Evolutionary conservation across 35 echinoderm and acorn worm genomes (phyloP), one percentile per base, ranked within the genome.

Genomic region (Ptychodera flava): DNA sequence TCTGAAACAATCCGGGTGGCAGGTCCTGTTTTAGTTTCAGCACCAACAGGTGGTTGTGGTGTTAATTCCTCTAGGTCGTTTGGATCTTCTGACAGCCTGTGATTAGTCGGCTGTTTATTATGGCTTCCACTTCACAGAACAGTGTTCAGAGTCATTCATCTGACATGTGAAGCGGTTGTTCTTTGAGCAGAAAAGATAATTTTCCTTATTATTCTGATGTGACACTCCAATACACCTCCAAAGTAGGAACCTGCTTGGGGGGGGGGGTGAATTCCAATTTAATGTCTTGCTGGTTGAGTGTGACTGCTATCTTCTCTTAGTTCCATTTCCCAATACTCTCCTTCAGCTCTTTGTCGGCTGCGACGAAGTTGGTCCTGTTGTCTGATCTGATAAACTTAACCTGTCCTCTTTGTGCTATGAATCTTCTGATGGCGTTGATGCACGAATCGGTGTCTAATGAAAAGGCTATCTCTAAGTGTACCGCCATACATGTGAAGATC

Each of bases 321-420:
- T 86, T 75, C 78, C 35, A 6, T 12, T 80, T 77, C 0, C 77
- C 32, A 15, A 85, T 32, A 0, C 35, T 34, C 22, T 82, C 30
- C 79, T 35, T 33, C 0, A 91, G 33, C 30, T 86, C 84, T 78
- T 32, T 32, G 0, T 80, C 16, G 1, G 83, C 89, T 38, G 83
- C 84, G 2, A 79, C 78, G 37, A 91, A 77, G 38, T 91, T 86
- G 28, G 83, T 86, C 0, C 84, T 85, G 12, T 82, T 91, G 38
- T 91, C 90, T 0, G 89, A 91, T 0, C 31, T 86, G 28, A 91
- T 86, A n/a, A n/a, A n/a, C 36, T 86, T 86, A 1, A 82, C 29
- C 27, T 53, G 83, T 0, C 89, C 89, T 37, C 89, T 79, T 37
- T 84, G 77, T 34, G 64, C 77, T n/a, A 91, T 86, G 33, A 92